Evolutionary conservation across 2,113 vertebrate genomes (phyloP).

Genomic region (Pyrgilauda ruficollis): DNA sequence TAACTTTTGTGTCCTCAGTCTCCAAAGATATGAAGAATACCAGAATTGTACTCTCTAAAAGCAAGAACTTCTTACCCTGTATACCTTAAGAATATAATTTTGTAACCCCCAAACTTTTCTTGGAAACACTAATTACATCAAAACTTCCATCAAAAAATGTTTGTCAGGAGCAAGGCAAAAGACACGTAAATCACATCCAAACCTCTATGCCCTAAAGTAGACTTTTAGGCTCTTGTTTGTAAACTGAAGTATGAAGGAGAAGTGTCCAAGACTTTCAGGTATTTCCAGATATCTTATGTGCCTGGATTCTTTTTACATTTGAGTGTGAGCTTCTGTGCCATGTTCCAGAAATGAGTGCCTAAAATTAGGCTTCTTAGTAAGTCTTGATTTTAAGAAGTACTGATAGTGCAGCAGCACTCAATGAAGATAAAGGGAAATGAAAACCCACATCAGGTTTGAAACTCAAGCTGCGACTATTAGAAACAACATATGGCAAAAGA

Average conservation of each 20-base stretch:
- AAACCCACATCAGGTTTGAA: conserved; percentile 18
- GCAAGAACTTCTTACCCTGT: background rate
- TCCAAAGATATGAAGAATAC: background rate
- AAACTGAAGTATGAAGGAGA: background rate
- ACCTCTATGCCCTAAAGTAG: background rate
- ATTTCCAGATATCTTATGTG: background rate
- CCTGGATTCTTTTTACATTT: background rate
- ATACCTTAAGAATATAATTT: background rate
- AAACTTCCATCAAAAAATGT: background rate
- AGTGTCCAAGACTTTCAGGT: background rate
- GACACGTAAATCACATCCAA: background rate
- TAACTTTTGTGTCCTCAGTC: background rate
- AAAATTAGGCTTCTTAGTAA: background rate
- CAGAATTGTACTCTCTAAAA: background rate
- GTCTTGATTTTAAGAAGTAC: background rate
- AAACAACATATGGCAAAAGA: conserved; percentile 27
- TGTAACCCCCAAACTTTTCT: background rate
- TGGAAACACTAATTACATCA: background rate
- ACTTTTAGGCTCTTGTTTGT: background rate
- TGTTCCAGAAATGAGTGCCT: background rate
- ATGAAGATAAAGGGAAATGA: conserved; percentile 3
- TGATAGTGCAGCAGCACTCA: background rate
- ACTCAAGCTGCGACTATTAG: conserved; percentile 13
- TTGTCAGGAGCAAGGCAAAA: background rate
- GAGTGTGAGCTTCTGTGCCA: background rate